Base-by-base conservation (phyloP, 2,888 invertebrate species). In the Andrena camellia region DNA sequence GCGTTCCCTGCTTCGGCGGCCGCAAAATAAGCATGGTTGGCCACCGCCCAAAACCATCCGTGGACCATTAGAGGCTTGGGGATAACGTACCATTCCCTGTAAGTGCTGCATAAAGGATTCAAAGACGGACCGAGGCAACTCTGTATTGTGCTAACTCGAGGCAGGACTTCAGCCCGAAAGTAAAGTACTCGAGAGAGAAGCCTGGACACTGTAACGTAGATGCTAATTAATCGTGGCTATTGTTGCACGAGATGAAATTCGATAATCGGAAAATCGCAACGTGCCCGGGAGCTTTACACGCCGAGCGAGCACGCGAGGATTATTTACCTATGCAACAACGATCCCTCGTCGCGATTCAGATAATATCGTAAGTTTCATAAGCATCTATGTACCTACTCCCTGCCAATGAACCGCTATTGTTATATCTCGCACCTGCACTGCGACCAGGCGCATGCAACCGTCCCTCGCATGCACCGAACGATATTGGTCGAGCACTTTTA, bases 331-430 rank as follows among this genome's bases (percentile, higher is more conserved):
- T 35, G 64, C 50, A 17, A 48, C 50, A 29, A 31, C 52, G 35
- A 63, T 31, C 66, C 62, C 66, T 66, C 48, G 66, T 54, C 60
- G 26, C 79, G 79, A 80, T 82, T 75, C 60, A 81, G 83, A 83
- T 76, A 81, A 71, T 76, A 68, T 64, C 69, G 64, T 83, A 81
- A 77, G 77, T 69, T 77, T 81, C 77, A 52, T 70, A 70, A 81
- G 81, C 72, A 73, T 77, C 73, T 81, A 42, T 17, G 42, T 42
- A 68, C 63, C 60, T 42, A 68, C 63, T 64, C 72, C 66, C 57
- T 63, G n/a, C 71, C 63, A 29, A 66, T 31, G 75, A 42, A 72
- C 76, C 69, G 57, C 77, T 67, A 83, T 77, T 81, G 81, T 83
- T 77, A 70, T 70, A 66, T 33, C 62, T 73, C 69, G 81, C 77